Base-by-base conservation (phyloP, 1,140 invertebrate species). In the Drosophila triauraria region DNA sequence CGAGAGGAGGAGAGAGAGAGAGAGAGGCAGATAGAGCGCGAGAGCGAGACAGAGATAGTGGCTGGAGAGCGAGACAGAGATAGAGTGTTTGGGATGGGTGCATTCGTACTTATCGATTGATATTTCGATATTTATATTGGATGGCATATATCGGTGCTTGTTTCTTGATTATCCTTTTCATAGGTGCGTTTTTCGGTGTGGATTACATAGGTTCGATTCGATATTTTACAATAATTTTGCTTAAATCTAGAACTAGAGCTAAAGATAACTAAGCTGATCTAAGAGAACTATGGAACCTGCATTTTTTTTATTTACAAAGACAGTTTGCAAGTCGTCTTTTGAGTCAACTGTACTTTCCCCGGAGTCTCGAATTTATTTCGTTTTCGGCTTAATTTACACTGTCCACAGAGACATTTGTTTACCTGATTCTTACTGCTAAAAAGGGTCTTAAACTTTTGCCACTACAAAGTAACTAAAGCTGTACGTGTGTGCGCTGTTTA, bases 201-300 rank as follows among this genome's bases (percentile, higher is more conserved):
- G 15, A 51, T 51, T 71, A 79, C 76, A 72, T 64, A 43, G 15
- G 25, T 47, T 50, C 15, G 61, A 69, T 79, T 78, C 53, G 20
- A 44, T 83, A 82, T 64, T 50, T 44, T 80, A 80, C 81, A 83
- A 30, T 70, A 53, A 59, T 56, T 83, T 74, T 54, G 25, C 76
- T 84, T 83, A 84, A 13, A 47, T 7, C 12, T 42, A 44, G 3
- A 10, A 38, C 80, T 84, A 80, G 15, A 56, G 35, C 56, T 83
- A 80, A 59, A 17, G 15, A 43, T 51, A 48, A 44, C 71, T 61
- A 77, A 20, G 51, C 47, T 51, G 13, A 48, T 40, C 32, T 68
- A 64, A 35, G 13, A 48, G 27, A 17, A 12, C 9, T 23, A 64
- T 15, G 20, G 1, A 12, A 17, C 17, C 53, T 38, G n/a, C 20